Percentiles rank a stretch among this genome's conserved stretches.
Conservation (phyloP, 2,888 invertebrate genomes). For the Eremobia ochroleuca region DNA sequence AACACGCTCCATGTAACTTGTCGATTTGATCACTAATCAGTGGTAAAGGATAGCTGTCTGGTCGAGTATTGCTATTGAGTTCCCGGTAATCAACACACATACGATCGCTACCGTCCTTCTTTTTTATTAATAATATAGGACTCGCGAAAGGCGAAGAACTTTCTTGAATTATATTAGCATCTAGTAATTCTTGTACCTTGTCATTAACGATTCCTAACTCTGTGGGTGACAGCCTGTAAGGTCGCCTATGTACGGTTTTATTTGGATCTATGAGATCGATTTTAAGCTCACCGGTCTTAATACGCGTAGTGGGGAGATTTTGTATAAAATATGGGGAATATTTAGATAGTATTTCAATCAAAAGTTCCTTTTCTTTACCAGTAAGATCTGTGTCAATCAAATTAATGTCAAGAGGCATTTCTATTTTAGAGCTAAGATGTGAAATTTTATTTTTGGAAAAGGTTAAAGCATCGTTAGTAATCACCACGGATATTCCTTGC, state of each 20-base stretch:
- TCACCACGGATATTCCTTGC: neutral
- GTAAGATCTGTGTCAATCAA: neutral
- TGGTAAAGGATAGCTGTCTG: constrained; percentile 7
- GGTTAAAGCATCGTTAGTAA: neutral
- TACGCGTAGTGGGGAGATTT: neutral
- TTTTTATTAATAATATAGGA: constrained; percentile 16
- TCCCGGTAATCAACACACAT: constrained; percentile 10
- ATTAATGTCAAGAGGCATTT: neutral
- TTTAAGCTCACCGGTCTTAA: neutral
- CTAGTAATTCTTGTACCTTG: constrained; percentile 6
- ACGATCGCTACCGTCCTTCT: constrained; percentile 6
- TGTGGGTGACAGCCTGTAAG: neutral
- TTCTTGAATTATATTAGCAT: constrained; percentile 20
- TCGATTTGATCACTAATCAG: constrained; percentile 19
- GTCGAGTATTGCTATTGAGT: constrained; percentile 9
- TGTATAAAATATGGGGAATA: neutral
- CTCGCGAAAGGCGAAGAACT: constrained; percentile 12
- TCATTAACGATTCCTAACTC: neutral
- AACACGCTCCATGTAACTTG: constrained; percentile 10
- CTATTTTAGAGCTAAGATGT: neutral
- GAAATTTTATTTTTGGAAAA: neutral
- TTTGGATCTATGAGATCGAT: neutral
- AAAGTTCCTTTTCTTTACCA: neutral
- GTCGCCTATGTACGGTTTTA: constrained; percentile 5
- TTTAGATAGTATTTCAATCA: neutral